Percentiles rank a stretch among this genome's conserved stretches.
Evolutionary conservation across 2,888 invertebrate species (phyloP).

Genomic region (Lycocerus yunnanus): DNA sequence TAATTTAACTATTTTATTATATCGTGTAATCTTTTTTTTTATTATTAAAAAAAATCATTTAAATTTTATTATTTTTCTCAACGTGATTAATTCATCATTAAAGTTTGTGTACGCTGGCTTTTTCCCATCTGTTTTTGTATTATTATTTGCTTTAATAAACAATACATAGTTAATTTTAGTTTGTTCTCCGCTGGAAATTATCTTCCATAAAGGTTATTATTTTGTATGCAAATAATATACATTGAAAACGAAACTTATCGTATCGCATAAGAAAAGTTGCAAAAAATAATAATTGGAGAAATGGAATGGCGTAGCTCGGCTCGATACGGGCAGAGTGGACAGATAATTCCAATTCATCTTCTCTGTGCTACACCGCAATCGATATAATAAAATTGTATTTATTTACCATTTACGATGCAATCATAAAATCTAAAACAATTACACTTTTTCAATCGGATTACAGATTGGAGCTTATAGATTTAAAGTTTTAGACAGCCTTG

Average conservation of each 20-base stretch:
- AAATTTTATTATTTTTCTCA: not conserved
- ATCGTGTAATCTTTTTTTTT: not conserved
- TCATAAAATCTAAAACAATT: slow-evolving; percentile 5
- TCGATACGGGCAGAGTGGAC: not conserved
- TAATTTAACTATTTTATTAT: slow-evolving; percentile 4
- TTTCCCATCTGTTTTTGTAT: not conserved
- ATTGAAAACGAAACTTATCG: not conserved
- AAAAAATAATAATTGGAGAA: not conserved
- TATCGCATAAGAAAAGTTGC: not conserved
- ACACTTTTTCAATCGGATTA: slow-evolving; percentile 5
- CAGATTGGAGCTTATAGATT: slow-evolving; percentile 2
- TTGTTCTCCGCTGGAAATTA: not conserved
- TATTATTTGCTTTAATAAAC: not conserved
- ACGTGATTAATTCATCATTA: not conserved
- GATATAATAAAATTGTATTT: not conserved
- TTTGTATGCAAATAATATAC: not conserved
- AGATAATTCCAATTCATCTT: not conserved
- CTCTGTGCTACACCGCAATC: not conserved
- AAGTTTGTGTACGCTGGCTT: not conserved
- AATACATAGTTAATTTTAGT: not conserved
- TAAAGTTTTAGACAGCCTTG: slow-evolving; percentile 9
- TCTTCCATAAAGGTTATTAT: not conserved
- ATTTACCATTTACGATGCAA: not conserved
- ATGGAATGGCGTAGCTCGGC: not conserved
- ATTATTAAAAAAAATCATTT: not conserved